Percentiles rank a stretch among this genome's conserved stretches.
Evolutionary conservation across 2,888 invertebrate genomes (phyloP).

Genomic region (Geophilus truncorum): DNA sequence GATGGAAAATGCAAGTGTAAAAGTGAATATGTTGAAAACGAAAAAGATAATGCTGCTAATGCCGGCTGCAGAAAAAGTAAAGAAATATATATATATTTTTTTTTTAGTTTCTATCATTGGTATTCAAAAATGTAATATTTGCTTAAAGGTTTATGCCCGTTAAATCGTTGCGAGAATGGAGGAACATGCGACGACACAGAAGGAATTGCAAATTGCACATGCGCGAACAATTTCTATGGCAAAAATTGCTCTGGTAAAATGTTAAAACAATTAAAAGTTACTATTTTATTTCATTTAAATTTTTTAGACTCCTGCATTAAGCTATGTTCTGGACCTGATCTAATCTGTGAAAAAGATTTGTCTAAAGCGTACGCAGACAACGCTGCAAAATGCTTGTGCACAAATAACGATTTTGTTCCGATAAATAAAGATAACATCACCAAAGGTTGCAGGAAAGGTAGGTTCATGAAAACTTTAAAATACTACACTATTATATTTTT

Average conservation of each 20-base stretch:
- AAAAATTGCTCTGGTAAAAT: not conserved
- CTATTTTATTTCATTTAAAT: too few species aligned
- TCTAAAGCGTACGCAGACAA: not conserved
- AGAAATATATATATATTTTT: not conserved
- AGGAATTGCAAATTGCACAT: not conserved
- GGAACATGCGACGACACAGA: not conserved
- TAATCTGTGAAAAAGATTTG: not conserved
- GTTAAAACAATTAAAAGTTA: not conserved
- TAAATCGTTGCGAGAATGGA: not conserved
- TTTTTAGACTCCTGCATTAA: not conserved
- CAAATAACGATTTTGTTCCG: not conserved
- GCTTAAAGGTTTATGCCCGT: not conserved
- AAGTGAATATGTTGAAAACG: not conserved
- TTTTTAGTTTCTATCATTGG: too few species aligned
- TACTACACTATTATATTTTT: not conserved
- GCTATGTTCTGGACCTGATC: not conserved
- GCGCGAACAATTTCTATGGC: not conserved
- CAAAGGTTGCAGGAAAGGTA: not conserved
- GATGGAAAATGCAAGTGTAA: not conserved
- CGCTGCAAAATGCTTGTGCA: not conserved
- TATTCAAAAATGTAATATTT: not conserved
- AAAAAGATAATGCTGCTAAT: not conserved
- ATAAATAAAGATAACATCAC: not conserved
- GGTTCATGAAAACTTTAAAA: not conserved
- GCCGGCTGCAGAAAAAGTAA: not conserved